Evolutionary conservation across 2,888 invertebrate genomes (phyloP).

Genomic region (Bedellia somnulentella): DNA sequence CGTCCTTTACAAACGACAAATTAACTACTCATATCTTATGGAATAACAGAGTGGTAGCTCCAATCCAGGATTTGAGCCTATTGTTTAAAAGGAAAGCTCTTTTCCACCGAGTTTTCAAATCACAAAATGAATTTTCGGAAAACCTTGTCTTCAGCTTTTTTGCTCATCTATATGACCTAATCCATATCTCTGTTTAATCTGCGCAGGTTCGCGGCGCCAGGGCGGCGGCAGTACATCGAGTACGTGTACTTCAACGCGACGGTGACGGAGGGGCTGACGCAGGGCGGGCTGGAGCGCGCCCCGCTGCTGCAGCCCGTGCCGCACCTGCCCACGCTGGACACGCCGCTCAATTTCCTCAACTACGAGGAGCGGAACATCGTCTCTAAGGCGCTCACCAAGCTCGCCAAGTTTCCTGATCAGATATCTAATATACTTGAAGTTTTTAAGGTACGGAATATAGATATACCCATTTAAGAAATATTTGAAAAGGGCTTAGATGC

Average conservation of each 20-base stretch:
- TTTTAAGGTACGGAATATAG: conserved; percentile 51
- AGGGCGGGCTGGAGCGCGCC: conserved; percentile 65
- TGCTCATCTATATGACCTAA: neutral
- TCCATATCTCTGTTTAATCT: neutral
- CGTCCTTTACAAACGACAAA: no score
- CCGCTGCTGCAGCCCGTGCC: conserved; percentile 70
- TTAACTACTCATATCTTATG: no score
- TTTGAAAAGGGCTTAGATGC: no score
- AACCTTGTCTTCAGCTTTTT: no score
- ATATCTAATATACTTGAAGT: conserved; percentile 70
- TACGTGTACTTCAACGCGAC: conserved; percentile 69
- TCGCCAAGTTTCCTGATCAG: conserved; percentile 66
- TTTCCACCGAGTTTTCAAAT: no score
- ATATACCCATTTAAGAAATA: no score
- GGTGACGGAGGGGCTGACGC: conserved; percentile 71
- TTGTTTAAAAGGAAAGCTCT: no score
- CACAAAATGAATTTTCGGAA: neutral
- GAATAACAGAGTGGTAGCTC: no score
- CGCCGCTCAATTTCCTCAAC: conserved; percentile 67
- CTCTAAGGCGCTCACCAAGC: conserved; percentile 68
- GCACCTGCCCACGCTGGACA: conserved; percentile 68
- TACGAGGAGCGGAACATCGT: conserved; percentile 70
- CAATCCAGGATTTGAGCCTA: no score
- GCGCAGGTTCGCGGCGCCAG: conserved; percentile 64
- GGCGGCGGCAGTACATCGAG: conserved; percentile 61